Conservation (phyloP, 2,113 vertebrate genomes). For the Mungos mungo region DNA sequence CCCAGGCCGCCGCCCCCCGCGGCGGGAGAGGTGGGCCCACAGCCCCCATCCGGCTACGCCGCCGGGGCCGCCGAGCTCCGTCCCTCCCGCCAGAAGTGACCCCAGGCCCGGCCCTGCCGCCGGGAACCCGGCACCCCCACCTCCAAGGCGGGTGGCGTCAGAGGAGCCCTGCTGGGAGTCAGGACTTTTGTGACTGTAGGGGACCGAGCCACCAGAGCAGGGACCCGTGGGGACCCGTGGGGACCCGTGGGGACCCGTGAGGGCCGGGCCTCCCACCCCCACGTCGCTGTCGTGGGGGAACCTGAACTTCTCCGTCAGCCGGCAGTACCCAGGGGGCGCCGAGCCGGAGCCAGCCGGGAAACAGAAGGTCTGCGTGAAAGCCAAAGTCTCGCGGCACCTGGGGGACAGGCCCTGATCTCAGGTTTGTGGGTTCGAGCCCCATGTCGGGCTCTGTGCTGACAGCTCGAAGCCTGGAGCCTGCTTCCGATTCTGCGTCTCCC, state of each 20-base stretch:
- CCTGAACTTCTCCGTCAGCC: not conserved
- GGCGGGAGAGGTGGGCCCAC: not conserved
- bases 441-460: too few species aligned
- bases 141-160: not conserved
- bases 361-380: not conserved
- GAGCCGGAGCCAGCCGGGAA: not conserved
- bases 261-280: not conserved
- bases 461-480: too few species aligned
- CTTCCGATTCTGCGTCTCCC: too few species aligned
- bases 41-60: not conserved
- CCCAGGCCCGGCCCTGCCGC: not conserved
- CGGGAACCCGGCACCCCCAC: too few species aligned
- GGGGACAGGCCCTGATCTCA: too few species aligned
- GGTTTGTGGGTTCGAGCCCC: too few species aligned
- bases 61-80: not conserved
- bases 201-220: not conserved
- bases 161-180: not conserved
- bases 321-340: not conserved
- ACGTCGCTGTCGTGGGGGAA: not conserved
- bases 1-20: not conserved
- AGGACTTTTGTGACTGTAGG: too few species aligned
- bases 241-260: not conserved
- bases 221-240: not conserved
- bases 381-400: not conserved
- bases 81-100: not conserved